Evolutionary conservation across 2,113 vertebrate genomes (phyloP), one percentile per base, ranked within the genome.

Genomic region (Picathartes gymnocephalus): DNA sequence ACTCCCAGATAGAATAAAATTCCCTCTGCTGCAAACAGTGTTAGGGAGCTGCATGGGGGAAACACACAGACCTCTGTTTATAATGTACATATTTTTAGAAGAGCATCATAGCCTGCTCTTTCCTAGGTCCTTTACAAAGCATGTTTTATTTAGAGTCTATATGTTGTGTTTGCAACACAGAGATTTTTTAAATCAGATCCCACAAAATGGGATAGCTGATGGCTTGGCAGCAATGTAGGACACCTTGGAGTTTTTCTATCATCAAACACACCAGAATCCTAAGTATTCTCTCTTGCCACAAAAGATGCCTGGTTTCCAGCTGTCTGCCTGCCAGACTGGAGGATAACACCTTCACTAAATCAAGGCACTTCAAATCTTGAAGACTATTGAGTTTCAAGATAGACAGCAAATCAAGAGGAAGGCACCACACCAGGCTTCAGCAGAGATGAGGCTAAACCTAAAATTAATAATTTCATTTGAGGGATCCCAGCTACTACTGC

Each of bases 1-100:
- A 96, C 96, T 97, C 92, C 93, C 50, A 94, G 86, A 69, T 92
- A 82, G 96, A 95, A 97, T 69, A 91, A 91, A 96, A 97, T 78
- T 92, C 66, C 12, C 10, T 96, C 93, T 97, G 94, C 80, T 97
- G 89, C 89, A 95, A 97, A 96, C 87, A 96, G 84, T 11, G 31
- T 95, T 96, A 96, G 65, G 53, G 53, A 94, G 95, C 95, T 93
- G 83, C 96, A 93, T 91, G 93, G 83, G 61, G 42, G 22, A 91
- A 90, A 76, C 51, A 90, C 45, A 78, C 45, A 95, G 88, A 70
- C 47, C 92, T 60, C 91, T 97, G 53, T 93, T 97, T 97, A 93
- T 94, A 96, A 97, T 81, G 58, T 92, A 79, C 85, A 80, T 88
- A 96, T 95, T 96, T 94, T 89, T 83, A 96, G 73, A 44, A 31